Evolutionary conservation across 2,888 invertebrate species (phyloP).

Genomic region (Chymomyza procnemis): DNA sequence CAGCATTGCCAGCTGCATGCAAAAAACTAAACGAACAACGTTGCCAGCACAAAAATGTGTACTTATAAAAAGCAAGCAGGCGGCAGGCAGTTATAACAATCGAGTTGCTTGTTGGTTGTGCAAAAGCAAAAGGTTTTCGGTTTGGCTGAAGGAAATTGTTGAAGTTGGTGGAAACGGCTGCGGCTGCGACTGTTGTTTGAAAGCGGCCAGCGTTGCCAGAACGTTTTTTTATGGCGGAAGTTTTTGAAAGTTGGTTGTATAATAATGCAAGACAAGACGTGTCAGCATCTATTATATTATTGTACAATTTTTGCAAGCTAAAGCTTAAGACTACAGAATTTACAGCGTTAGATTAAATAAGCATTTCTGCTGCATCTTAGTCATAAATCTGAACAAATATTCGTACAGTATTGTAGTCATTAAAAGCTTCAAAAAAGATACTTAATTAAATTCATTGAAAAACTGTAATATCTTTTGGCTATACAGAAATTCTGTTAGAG

Average conservation of each 20-base stretch:
- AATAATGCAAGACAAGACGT: not conserved
- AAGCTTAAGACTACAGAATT: no score
- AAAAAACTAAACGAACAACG: slow-evolving; percentile 32
- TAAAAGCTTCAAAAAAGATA: no score
- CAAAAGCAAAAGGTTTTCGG: slow-evolving; percentile 45
- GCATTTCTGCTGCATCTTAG: no score
- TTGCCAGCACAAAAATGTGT: slow-evolving; percentile 53
- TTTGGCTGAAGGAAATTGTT: not conserved
- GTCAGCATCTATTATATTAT: no score
- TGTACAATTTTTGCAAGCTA: no score
- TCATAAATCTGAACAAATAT: no score
- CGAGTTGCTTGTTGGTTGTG: not conserved
- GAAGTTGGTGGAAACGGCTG: slow-evolving; percentile 27
- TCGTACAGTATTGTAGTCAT: no score
- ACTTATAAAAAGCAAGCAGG: not conserved
- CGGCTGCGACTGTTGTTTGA: slow-evolving; percentile 56
- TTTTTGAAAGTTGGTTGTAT: slow-evolving; percentile 38
- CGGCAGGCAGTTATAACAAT: not conserved
- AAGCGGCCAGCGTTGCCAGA: slow-evolving; percentile 50
- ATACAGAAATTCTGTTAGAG: no score
- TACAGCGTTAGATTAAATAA: no score
- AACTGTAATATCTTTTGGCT: no score
- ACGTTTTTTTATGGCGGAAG: slow-evolving; percentile 16
- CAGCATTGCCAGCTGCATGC: slow-evolving; percentile 47
- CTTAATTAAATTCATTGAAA: no score